These are phyloP conservation scores for Drosophila triauraria DNA, from an alignment of 1,140 invertebrate genomes.

Conservation along the genomic window DNA sequence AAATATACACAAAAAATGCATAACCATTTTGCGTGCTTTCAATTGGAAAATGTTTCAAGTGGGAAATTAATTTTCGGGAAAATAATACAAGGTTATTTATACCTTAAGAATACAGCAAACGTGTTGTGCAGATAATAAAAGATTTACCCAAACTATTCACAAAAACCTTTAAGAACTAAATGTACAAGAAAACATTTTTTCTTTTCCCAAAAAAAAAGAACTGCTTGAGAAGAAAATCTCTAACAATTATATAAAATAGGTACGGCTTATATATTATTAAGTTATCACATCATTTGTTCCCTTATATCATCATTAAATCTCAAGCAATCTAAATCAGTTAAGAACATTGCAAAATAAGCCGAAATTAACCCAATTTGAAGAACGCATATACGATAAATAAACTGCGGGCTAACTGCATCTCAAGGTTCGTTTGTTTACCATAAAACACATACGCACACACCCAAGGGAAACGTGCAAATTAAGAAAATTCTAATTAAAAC, in stretches of 20 bases:
- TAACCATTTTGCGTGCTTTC: background rate
- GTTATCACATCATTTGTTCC: background rate
- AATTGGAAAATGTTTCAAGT: background rate
- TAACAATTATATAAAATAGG: no score
- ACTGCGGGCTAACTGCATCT: conserved; percentile 64
- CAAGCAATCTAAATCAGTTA: background rate
- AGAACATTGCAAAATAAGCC: conserved; percentile 12
- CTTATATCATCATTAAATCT: background rate
- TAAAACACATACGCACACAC: conserved; percentile 37
- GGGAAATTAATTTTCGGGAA: background rate
- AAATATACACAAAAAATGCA: conserved; percentile 20
- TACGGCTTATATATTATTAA: no score
- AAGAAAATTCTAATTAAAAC: conserved; percentile 72
- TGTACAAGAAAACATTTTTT: no score
- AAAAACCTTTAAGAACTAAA: no score
- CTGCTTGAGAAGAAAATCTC: no score
- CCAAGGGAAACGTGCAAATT: conserved; percentile 40
- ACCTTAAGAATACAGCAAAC: background rate
- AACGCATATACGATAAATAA: conserved; percentile 26
- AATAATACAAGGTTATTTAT: conserved; percentile 7
- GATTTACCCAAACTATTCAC: no score
- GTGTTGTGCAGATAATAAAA: background rate
- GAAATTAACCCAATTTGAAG: conserved; percentile 32
- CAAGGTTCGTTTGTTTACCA: conserved; percentile 66
- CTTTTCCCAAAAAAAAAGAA: no score